phyloP scores from a whole-genome alignment of 1,140 invertebrate genomes.

The Cydia strobilella region DNA sequence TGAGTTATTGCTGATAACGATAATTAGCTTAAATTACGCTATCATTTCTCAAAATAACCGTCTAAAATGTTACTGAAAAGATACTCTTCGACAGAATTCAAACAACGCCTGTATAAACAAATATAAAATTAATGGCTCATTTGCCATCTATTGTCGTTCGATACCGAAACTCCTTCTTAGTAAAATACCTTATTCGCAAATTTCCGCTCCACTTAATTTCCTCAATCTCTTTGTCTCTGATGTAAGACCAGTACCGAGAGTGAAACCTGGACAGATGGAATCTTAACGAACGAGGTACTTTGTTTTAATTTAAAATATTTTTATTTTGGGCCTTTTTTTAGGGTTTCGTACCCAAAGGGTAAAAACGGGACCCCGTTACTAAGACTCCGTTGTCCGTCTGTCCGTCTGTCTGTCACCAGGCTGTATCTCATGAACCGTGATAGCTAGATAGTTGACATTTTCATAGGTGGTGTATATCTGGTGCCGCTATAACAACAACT shows the following conservation, averaged over 20 bases:
- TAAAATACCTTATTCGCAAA: background rate
- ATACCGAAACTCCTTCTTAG: background rate
- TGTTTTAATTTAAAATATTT: too few relatives aligned
- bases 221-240: conserved; percentile 18
- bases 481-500: too few relatives aligned
- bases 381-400: too few relatives aligned
- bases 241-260: background rate
- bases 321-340: too few relatives aligned
- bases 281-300: background rate
- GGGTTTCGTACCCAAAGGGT: too few relatives aligned
- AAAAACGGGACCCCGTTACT: too few relatives aligned
- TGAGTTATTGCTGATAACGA: too few relatives aligned
- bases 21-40: background rate
- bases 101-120: background rate
- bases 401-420: too few relatives aligned
- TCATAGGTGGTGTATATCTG: too few relatives aligned
- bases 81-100: background rate
- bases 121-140: background rate
- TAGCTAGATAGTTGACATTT: too few relatives aligned
- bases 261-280: background rate
- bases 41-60: background rate
- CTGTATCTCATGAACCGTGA: too few relatives aligned
- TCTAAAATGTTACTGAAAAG: background rate
- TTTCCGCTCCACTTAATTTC: conserved; percentile 21
- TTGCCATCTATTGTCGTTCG: background rate